Conservation (phyloP, 2,113 vertebrate species). For the Miniopterus natalensis region DNA sequence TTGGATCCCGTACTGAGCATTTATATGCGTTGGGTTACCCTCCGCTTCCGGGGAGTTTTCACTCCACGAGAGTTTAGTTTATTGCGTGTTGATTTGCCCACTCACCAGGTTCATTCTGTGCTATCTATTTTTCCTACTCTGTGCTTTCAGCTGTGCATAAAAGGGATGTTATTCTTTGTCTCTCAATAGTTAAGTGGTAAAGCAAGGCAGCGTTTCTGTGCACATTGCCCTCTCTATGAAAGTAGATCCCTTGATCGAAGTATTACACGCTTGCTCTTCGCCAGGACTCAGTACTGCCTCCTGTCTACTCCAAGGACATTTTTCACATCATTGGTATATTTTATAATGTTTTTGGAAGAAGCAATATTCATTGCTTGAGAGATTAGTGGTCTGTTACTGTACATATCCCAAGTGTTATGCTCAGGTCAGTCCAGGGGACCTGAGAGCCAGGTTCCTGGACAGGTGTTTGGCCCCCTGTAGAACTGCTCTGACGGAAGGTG, state of each 20-base stretch:
- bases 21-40: not conserved
- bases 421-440: constrained; percentile 51
- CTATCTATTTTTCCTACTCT: not conserved
- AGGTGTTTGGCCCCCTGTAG: not conserved
- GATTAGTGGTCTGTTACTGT: constrained; percentile 27
- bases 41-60: not conserved
- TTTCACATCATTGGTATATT: not conserved
- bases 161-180: not conserved
- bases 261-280: not conserved
- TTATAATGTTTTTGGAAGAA: constrained; percentile 59
- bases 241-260: not conserved
- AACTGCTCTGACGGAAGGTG: not conserved
- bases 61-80: not conserved
- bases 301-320: not conserved
- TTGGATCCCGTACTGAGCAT: not conserved
- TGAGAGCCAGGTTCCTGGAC: constrained; percentile 3
- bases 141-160: not conserved
- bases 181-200: not conserved
- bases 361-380: not conserved
- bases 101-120: not conserved
- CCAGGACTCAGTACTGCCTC: constrained; percentile 30
- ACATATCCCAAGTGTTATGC: not conserved
- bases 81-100: not conserved
- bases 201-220: not conserved
- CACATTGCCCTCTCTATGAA: not conserved